Evolutionary conservation across 2,797 vertebrate species (phyloP).

Genomic region (Aphelocoma californica): DNA sequence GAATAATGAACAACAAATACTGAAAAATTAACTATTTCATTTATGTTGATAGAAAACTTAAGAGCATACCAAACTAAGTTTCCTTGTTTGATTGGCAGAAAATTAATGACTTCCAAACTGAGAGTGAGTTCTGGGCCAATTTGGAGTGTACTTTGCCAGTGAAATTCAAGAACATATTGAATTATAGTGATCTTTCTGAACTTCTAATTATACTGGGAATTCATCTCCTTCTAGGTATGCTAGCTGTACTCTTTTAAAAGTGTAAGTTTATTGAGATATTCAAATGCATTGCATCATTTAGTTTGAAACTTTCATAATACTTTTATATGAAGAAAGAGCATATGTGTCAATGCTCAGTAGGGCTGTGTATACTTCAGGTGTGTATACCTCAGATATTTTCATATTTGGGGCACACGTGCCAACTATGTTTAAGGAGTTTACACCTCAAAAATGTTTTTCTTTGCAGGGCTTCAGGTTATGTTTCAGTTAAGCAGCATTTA

Average conservation of each 20-base stretch:
- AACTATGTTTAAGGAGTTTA: not conserved
- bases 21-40: constrained; percentile 64
- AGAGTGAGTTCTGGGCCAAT: not conserved
- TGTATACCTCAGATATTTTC: not conserved
- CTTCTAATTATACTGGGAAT: not conserved
- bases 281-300: not conserved
- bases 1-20: constrained; percentile 61
- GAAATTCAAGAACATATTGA: not conserved
- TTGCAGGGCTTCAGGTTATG: not conserved
- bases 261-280: not conserved
- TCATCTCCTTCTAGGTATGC: not conserved
- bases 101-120: not conserved
- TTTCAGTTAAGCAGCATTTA: not conserved
- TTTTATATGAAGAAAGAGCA: not conserved
- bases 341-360: fast-evolving
- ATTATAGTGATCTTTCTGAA: not conserved
- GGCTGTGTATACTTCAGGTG: not conserved
- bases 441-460: not conserved
- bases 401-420: not conserved
- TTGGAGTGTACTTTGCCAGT: not conserved
- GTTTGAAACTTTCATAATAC: not conserved
- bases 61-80: constrained; percentile 8
- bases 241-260: not conserved
- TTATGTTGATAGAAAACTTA: constrained; percentile 54
- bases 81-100: constrained; percentile 14